A percentile compares a stretch with the other conserved stretches of the same genome.
These are phyloP conservation scores for Struthidea cinerea DNA, from an alignment of 2,113 vertebrate species.

Conservation along the genomic window DNA sequence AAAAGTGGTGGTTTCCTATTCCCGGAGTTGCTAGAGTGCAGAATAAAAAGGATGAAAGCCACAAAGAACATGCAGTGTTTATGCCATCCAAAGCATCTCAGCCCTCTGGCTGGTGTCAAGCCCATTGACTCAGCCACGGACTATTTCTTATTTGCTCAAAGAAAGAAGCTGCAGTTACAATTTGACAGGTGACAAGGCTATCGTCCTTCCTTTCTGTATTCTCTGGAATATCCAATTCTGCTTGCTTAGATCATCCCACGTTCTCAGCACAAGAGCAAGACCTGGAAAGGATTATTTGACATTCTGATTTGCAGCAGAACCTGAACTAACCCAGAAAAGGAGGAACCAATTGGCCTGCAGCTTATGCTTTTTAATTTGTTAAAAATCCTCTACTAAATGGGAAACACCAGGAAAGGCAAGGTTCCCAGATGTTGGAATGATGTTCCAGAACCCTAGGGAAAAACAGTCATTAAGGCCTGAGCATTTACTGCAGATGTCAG, in stretches of 20 bases:
- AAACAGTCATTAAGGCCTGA: neutral
- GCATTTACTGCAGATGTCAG: neutral
- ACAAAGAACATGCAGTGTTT: neutral
- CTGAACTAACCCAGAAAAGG: neutral
- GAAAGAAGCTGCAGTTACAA: neutral
- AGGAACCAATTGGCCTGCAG: neutral
- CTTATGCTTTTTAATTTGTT: neutral
- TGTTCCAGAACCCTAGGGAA: neutral
- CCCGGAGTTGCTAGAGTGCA: neutral
- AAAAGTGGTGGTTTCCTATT: conserved; percentile 20
- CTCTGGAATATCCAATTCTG: neutral
- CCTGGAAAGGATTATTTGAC: neutral
- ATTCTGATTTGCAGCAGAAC: neutral
- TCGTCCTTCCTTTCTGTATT: neutral
- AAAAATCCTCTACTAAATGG: neutral
- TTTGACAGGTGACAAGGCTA: neutral
- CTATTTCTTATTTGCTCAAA: neutral
- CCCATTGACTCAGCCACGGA: neutral
- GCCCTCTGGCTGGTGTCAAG: neutral
- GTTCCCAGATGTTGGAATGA: conserved; percentile 6
- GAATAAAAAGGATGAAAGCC: neutral
- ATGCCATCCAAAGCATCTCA: neutral
- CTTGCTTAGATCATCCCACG: neutral
- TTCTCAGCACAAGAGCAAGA: neutral
- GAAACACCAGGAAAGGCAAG: neutral